Base-by-base conservation (phyloP, 64 coral and sea anemone genomes). In the Acropora yongei region DNA sequence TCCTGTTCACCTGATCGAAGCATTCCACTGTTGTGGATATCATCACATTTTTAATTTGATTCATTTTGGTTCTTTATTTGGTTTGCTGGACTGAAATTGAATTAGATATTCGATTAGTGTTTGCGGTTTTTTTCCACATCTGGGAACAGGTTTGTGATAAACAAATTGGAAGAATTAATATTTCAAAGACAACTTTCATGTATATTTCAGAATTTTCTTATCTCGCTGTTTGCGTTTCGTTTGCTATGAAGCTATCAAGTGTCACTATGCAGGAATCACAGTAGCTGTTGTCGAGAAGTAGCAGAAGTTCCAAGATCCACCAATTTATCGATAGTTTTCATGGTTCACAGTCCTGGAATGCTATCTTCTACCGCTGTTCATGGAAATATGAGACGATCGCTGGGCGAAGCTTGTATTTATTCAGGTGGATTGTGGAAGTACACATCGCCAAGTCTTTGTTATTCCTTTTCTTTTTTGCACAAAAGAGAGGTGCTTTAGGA, bases 31-130 rank as follows among this genome's bases (percentile, higher is more conserved):
- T 68, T 68, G 1, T 46, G 41, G 0, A 71, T 47, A 48, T 69
- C 65, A 69, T 85, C 18, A 48, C 65, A 10, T 41, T 41, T 20
- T 79, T 79, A 50, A 79, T 79, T 79, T 57, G n/a, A 80, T 40
- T 39, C 17, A 39, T 55, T 43, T 18, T 11, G 41, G 30, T 3
- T 44, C 17, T 30, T 16, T 3, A 49, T 10, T 82, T 58, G 79
- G 53, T 63, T 85, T 71, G 80, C 60, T 68, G 5, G 6, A 13
- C 44, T 49, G 8, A 85, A 81, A 61, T 40, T 8, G 75, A 78
- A 78, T 81, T 42, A 43, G 41, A 40, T n/a, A 49, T 41, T 47
- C 65, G 2, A 9, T 11, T 49, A 17, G 44, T 71, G 4, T 4
- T 49, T 10, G n/a, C 30, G 65, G 47, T 11, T 48, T 72, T 18